phyloP scores from a whole-genome alignment of 1,140 invertebrate genomes.

The Drosophila tani region DNA sequence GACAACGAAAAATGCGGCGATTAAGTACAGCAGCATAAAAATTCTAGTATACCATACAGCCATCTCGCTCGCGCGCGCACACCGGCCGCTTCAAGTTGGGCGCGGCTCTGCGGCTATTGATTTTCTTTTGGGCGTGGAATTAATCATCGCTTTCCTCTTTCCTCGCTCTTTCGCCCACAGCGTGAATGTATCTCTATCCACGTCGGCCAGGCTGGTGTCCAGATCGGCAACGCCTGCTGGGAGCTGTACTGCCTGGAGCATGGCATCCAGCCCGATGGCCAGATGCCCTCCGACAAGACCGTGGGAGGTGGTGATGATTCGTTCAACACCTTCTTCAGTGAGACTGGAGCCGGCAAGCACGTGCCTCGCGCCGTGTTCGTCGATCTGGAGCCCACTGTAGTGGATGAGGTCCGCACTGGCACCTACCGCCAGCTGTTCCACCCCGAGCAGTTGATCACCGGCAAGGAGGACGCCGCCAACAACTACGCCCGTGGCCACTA shows the following conservation, averaged over 20 bases:
- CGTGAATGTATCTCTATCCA: constrained; percentile 88
- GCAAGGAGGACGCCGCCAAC: constrained; percentile 95
- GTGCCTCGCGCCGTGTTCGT: constrained; percentile 94
- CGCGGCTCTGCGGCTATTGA: constrained; percentile 59
- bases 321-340: constrained; percentile 95
- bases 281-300: constrained; percentile 92
- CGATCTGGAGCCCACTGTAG: constrained; percentile 94
- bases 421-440: constrained; percentile 94
- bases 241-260: constrained; percentile 89
- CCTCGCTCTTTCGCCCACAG: constrained; percentile 50
- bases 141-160: constrained; percentile 16
- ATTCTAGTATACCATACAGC: constrained; percentile 19
- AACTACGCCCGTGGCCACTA: constrained; percentile 96
- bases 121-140: constrained; percentile 40
- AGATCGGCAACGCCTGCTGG: constrained; percentile 91
- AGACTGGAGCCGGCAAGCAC: constrained; percentile 94
- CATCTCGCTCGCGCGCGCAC: constrained; percentile 18
- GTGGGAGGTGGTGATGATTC: constrained; percentile 90
- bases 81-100: constrained; percentile 38
- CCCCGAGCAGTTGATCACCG: constrained; percentile 93
- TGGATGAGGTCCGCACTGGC: constrained; percentile 94
- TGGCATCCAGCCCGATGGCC: constrained; percentile 91
- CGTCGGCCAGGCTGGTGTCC: constrained; percentile 91
- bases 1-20: constrained; percentile 6
- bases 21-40: constrained; percentile 19